Evolutionary conservation across 2,113 vertebrate genomes (phyloP).

Genomic region (Pituophis catenifer): DNA sequence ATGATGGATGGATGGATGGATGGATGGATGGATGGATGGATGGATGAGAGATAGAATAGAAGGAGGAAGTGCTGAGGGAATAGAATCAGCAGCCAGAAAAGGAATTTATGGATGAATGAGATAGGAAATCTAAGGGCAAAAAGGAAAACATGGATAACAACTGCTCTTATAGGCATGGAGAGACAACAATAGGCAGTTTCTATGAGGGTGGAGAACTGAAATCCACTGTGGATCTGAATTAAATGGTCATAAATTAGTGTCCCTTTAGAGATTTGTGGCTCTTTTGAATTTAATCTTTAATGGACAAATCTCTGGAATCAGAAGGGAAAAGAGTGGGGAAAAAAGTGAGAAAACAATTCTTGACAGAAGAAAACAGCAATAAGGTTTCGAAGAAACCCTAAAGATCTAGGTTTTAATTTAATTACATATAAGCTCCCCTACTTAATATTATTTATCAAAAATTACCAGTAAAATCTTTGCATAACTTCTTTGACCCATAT

Average conservation of each 20-base stretch:
- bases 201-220: too few species aligned
- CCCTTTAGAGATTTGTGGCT: neutral
- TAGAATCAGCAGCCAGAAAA: too few species aligned
- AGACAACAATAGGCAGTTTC: too few species aligned
- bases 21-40: too few species aligned
- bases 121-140: neutral
- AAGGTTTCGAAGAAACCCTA: neutral
- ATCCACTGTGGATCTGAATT: too few species aligned
- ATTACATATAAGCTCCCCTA: neutral
- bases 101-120: neutral
- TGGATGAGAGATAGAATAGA: too few species aligned
- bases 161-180: too few species aligned
- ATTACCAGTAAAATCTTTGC: too few species aligned
- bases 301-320: neutral
- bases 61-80: too few species aligned
- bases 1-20: too few species aligned
- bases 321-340: neutral
- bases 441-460: neutral
- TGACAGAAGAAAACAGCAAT: neutral
- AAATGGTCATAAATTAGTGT: neutral
- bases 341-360: neutral
- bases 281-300: too few species aligned
- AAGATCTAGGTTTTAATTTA: neutral
- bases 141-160: neutral
- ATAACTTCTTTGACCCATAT: neutral